Base-by-base conservation (phyloP, 1,140 invertebrate species). In the Habropoda laboriosa region DNA sequence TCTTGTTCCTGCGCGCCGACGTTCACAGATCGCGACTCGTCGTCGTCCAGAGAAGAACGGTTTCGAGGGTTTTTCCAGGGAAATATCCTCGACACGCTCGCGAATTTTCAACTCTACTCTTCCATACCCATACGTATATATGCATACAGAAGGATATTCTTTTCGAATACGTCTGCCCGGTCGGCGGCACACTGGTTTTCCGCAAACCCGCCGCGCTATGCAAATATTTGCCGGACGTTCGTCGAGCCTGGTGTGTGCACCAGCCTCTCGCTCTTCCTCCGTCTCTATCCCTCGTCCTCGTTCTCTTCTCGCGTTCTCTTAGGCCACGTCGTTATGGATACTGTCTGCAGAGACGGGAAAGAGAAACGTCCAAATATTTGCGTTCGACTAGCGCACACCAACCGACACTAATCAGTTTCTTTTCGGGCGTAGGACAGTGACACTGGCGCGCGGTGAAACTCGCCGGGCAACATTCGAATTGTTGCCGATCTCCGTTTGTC, bases 301-400 rank as follows among this genome's bases (percentile, higher is more conserved):
- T 63, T 60, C 81, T 5, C 64, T 32, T n/a, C 24, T 13, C 61
- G 32, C 24, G 30, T 57, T 74, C 72, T 80, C 76, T 71, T 47
- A 49, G 38, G 45, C 60, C 57, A 58, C 76, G 61, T 72, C 53
- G 81, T 72, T 71, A 85, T 67, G 74, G 79, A 72, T 73, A 80
- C 76, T 66, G 38, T 49, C 57, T 35, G 55, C 71, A 27, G 32
- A 42, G 24, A 57, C 49, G 24, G 24, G 21, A 73, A 49, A 58
- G 66, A 81, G 71, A 82, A 74, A 85, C 80, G 82, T 81, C 38
- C 72, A 86, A 82, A 82, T 82, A 82, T 87, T 88, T 88, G 79
- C 61, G 67, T 72, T 60, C 80, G 84, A 61, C 75, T 77, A 80
- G 73, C 61, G 70, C 35, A 7, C 49, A 27, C 35, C n/a, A n/a